Conservation (phyloP, 2,113 vertebrate genomes). For the Piprites chloris region DNA sequence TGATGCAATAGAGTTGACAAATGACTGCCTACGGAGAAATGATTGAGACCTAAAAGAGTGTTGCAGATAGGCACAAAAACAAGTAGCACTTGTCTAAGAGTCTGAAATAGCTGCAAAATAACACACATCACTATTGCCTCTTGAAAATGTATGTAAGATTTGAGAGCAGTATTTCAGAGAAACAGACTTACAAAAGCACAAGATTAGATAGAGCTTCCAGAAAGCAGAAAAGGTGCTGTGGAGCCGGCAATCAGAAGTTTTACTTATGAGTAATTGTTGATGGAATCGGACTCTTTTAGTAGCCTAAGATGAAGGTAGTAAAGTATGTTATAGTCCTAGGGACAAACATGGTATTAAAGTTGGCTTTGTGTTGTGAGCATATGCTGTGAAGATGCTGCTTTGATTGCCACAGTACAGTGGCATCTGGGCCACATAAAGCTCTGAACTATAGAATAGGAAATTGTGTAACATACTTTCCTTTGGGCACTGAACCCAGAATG, state of each 20-base stretch:
- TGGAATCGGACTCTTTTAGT: background rate
- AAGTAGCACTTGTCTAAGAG: conserved; percentile 18
- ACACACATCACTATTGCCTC: background rate
- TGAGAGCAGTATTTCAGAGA: conserved; percentile 11
- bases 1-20: conserved; percentile 35
- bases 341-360: background rate
- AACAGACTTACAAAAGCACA: background rate
- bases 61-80: conserved; percentile 40
- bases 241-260: background rate
- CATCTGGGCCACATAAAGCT: fast-evolving
- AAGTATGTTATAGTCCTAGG: background rate
- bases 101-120: conserved; percentile 51
- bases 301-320: background rate
- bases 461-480: background rate
- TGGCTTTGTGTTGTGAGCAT: background rate
- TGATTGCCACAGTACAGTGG: background rate
- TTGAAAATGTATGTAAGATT: background rate
- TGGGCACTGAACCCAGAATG: background rate
- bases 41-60: conserved; percentile 11
- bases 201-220: background rate
- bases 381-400: background rate
- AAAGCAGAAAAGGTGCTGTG: background rate
- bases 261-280: background rate
- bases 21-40: conserved; percentile 22
- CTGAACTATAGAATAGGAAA: background rate